Conservation (phyloP, 2,888 invertebrate genomes). For the Napeogenes inachia region DNA sequence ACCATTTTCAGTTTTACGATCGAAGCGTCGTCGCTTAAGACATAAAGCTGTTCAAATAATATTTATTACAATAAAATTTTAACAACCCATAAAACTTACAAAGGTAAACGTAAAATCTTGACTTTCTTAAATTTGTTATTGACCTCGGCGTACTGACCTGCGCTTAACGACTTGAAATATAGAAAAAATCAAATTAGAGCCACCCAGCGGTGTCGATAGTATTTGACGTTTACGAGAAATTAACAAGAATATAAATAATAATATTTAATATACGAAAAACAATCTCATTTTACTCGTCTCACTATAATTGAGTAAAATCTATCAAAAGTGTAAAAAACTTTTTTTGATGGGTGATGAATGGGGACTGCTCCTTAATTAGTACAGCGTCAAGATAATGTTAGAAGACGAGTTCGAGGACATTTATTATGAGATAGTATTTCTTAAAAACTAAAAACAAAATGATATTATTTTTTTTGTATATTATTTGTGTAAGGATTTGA, state of each 20-base stretch:
- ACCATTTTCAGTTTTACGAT: neutral
- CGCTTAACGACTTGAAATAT: slow-evolving; percentile 56
- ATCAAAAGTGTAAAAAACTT: slow-evolving; percentile 54
- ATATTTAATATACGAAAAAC: slow-evolving; percentile 21
- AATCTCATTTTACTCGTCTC: too few species aligned
- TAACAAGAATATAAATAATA: slow-evolving; percentile 69
- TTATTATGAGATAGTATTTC: too few species aligned
- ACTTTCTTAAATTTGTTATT: slow-evolving; percentile 56
- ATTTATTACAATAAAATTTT: slow-evolving; percentile 60
- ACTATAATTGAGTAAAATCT: slow-evolving; percentile 56
- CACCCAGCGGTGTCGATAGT: slow-evolving; percentile 39
- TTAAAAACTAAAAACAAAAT: too few species aligned
- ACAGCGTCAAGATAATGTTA: too few species aligned
- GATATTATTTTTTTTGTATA: too few species aligned
- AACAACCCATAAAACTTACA: slow-evolving; percentile 51
- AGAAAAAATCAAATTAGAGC: slow-evolving; percentile 50
- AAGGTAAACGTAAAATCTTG: slow-evolving; percentile 44
- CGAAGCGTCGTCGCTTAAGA: slow-evolving; percentile 33
- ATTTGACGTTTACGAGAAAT: slow-evolving; percentile 72
- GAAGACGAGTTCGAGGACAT: too few species aligned
- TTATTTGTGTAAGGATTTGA: too few species aligned
- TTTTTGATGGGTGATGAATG: slow-evolving; percentile 26
- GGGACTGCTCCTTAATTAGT: too few species aligned
- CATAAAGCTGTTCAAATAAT: slow-evolving; percentile 43
- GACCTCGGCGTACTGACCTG: slow-evolving; percentile 47